Evolutionary conservation across 2,113 vertebrate genomes (phyloP), one percentile per base, ranked within the genome.

Genomic region (Cynoglossus semilaevis): DNA sequence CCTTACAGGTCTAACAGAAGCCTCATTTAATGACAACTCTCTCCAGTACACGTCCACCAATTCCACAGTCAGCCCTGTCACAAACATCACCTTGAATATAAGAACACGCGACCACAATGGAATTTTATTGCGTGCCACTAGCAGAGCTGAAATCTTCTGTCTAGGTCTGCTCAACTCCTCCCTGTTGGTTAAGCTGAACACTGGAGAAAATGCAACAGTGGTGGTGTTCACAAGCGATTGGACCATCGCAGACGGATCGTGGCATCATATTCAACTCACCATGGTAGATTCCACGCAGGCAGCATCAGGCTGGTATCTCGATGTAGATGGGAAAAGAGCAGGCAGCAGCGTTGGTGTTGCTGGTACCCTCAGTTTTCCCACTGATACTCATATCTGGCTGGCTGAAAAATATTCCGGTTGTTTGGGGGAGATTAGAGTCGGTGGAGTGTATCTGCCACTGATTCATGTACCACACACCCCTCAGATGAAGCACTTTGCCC

Each of bases 351-450:
- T 74, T 11, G 88, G 85, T 0, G 63, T 18, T 0, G 87, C 90
- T 0, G 91, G 90, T 0, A 91, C 57, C 77, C 67, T 97, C 51
- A 91, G 90, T 79, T 97, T 96, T 72, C 86, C 97, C 1, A 93
- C 89, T 53, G 74, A 83, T 59, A 85, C 88, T 0, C 76, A 59
- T 0, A 17, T 98, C 4, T 67, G 87, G 19, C 12, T 98, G 54
- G 94, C 93, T 0, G 91, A 95, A 44, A 94, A 94, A 17, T 98
- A 93, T 88, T 94, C 91, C 0, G 97, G 97, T 64, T 98, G 97
- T 82, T 79, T 99, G 7, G 92, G 94, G 7, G 91, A 84, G 13
- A 92, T 94, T 72, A 86, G 87, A 15, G 83, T 98, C 0, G 95
- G 94, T 0, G 94, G 92, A 0, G 84, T 97, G 40, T 89, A 93